Base-by-base conservation (phyloP, 2,797 vertebrate species). In the Silurus lanzhouensis region DNA sequence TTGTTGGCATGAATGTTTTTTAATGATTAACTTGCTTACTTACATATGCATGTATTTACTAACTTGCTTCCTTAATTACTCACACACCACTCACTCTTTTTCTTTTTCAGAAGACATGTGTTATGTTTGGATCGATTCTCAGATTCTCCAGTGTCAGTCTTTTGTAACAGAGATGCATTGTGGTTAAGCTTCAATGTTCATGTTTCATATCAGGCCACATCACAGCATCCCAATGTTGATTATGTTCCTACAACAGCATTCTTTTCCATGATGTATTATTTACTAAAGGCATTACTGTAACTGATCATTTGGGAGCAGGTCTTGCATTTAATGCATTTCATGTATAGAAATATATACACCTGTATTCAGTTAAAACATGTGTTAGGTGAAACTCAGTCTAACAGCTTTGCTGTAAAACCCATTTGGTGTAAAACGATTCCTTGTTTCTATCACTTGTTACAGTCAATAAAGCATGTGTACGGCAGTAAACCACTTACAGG, bases 381-480 rank as follows among this genome's bases (percentile, higher is more conserved):
- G 13, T 58, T 68, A 60, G 66, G 6, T 20, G 67, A 17, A 81
- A 38, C 68, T 44, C 48, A 58, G 31, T 61, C 27, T 15, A 80
- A 80, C 38, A 64, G 52, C n/a, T 22, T 71, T n/a, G 60, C 38
- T 48, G 25, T 81, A 57, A 74, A 81, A 66, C 25, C 60, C 19
- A 71, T 81, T 64, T 27, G 72, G 38, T 81, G 44, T 71, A 74
- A 81, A 81, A 71, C 5, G 25, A 66, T 75, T 81, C 57, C 77
- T 74, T 84, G 55, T 70, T 63, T 31, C 57, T 15, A 38, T 64
- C 38, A n/a, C 58, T 66, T 48, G 75, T 85, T 55, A 60, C 10
- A 81, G 48, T 52, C 57, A 81, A 74, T 85, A 85, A 74, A 75
- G 12, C 12, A 31, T 74, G 60, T 22, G 17, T n/a, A 81, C 17